phyloP scores from a whole-genome alignment of 1,140 invertebrate species.

The Nymphalis io region DNA sequence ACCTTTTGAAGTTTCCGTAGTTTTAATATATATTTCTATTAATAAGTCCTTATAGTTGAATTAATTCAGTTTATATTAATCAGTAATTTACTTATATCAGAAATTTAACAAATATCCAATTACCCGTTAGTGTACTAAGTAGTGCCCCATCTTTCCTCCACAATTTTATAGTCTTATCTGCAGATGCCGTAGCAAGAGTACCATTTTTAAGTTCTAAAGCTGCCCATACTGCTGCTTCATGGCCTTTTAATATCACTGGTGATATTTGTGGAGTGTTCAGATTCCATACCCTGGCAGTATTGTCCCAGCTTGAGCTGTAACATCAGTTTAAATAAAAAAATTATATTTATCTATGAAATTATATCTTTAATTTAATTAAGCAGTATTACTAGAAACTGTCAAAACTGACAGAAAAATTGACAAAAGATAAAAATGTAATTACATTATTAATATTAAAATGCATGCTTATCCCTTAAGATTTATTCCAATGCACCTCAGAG shows the following conservation, averaged over 20 bases:
- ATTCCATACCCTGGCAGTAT: slow-evolving; percentile 91
- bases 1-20: too few species aligned
- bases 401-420: too few species aligned
- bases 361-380: too few species aligned
- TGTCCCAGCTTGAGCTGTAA: slow-evolving; percentile 95
- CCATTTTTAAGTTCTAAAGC: slow-evolving; percentile 84
- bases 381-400: too few species aligned
- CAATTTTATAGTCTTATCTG: slow-evolving; percentile 94
- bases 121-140: slow-evolving; percentile 79
- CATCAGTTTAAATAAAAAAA: neutral
- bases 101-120: neutral
- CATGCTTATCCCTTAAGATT: too few species aligned
- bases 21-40: too few species aligned
- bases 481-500: too few species aligned
- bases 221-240: slow-evolving; percentile 94
- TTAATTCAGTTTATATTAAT: too few species aligned
- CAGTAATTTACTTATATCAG: neutral
- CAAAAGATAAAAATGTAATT: too few species aligned
- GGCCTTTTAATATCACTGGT: slow-evolving; percentile 85
- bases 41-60: too few species aligned
- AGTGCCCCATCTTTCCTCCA: slow-evolving; percentile 85
- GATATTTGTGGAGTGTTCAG: slow-evolving; percentile 77
- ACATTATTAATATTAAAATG: too few species aligned
- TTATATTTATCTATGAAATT: too few species aligned
- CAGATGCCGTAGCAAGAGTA: slow-evolving; percentile 91